A percentile compares a stretch with the other conserved stretches of the same genome.
Evolutionary conservation across 2,888 invertebrate genomes (phyloP).

Genomic region (Clanis bilineata): DNA sequence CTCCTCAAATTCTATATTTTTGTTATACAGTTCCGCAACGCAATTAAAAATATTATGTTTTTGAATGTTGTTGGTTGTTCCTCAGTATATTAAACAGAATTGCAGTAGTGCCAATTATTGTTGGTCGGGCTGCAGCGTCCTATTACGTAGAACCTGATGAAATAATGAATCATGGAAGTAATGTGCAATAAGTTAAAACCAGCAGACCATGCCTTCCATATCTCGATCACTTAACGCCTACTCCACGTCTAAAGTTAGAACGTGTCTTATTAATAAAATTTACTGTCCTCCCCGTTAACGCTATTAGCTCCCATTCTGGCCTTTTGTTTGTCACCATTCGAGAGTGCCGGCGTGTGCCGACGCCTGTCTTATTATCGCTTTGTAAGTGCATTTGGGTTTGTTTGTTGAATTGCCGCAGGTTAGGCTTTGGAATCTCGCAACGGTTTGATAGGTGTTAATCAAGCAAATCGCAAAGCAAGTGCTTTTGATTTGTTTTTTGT

Average conservation of each 20-base stretch:
- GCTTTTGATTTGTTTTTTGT: background rate
- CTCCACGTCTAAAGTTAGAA: constrained; percentile 4
- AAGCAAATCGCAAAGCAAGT: background rate
- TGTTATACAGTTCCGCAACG: too few species aligned
- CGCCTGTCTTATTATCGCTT: constrained; percentile 19
- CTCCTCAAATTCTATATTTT: too few species aligned
- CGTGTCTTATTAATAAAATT: constrained; percentile 14
- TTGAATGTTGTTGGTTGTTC: too few species aligned
- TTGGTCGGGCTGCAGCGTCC: too few species aligned
- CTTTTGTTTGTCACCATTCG: constrained; percentile 5
- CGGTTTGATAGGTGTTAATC: constrained; percentile 1
- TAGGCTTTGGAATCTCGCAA: constrained; percentile 3
- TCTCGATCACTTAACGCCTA: constrained; percentile 14
- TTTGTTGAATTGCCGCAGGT: constrained; percentile 1
- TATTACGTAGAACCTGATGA: too few species aligned
- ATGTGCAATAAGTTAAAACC: background rate
- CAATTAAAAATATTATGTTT: too few species aligned
- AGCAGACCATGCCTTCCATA: background rate
- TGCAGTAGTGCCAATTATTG: too few species aligned
- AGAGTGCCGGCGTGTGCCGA: constrained; percentile 4
- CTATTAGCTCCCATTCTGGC: constrained; percentile 14
- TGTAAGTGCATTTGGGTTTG: background rate
- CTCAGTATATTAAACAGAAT: too few species aligned
- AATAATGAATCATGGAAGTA: constrained; percentile 3
- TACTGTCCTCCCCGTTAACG: constrained; percentile 8